These are phyloP conservation scores for Aphidius ervi DNA, from an alignment of 1,140 invertebrate genomes.

Conservation along the genomic window DNA sequence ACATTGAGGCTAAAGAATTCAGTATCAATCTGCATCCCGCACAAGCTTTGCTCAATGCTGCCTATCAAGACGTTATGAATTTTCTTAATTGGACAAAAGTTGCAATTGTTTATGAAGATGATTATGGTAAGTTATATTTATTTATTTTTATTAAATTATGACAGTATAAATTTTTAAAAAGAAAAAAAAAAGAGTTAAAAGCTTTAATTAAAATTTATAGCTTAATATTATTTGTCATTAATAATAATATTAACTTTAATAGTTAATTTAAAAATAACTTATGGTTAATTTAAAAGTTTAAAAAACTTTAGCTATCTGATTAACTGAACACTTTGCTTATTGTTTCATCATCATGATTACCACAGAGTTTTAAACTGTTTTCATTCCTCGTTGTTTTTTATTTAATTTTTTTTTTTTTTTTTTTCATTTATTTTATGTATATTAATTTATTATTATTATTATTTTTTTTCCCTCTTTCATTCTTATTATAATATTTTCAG, in stretches of 20 bases:
- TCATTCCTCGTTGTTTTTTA: background rate
- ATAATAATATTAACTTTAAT: background rate
- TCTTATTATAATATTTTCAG: background rate
- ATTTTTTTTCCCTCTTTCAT: background rate
- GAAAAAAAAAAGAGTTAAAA: no score
- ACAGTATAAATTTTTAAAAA: no score
- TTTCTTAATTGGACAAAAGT: slow-evolving; percentile 71
- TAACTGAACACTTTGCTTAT: slow-evolving; percentile 14
- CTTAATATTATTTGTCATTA: background rate
- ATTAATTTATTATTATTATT: no score
- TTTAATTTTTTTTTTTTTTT: background rate
- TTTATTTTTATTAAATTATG: background rate
- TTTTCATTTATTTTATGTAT: background rate
- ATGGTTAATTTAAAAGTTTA: no score
- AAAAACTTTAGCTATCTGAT: no score
- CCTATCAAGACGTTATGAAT: slow-evolving; percentile 64
- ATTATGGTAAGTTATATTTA: slow-evolving; percentile 63
- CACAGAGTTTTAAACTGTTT: slow-evolving; percentile 3
- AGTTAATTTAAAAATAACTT: background rate
- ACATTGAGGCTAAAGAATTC: slow-evolving; percentile 55
- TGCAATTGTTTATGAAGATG: slow-evolving; percentile 70
- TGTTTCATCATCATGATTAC: slow-evolving; percentile 16
- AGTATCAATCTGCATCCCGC: slow-evolving; percentile 70
- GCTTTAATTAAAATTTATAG: background rate
- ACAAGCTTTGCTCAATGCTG: slow-evolving; percentile 61